phyloP scores from a whole-genome alignment of 2,888 invertebrate genomes.

The Gandaritis pyraliata region DNA sequence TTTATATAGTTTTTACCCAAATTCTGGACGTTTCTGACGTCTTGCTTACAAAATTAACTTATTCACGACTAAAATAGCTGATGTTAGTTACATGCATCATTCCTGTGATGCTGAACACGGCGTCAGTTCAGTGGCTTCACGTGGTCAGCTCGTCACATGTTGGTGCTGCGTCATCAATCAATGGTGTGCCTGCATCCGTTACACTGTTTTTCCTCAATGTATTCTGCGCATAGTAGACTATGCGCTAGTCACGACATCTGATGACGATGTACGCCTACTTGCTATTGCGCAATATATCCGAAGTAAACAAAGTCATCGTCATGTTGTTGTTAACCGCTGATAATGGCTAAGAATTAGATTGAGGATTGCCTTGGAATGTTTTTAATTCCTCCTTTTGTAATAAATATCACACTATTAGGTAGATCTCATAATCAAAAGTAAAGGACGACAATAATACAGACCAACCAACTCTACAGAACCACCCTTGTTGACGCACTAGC shows the following conservation, averaged over 20 bases:
- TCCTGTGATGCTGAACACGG: not conserved
- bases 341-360: conserved; percentile 8
- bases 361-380: conserved; percentile 15
- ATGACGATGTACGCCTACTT: conserved; percentile 19
- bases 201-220: conserved; percentile 10
- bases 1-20: too few relatives aligned
- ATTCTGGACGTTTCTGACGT: conserved; percentile 1
- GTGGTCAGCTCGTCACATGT: conserved; percentile 3
- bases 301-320: conserved; percentile 25
- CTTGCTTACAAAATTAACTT: not conserved
- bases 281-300: conserved; percentile 30
- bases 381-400: not conserved
- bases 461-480: too few relatives aligned
- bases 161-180: conserved; percentile 4
- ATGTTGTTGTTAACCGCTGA: conserved; percentile 19
- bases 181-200: not conserved
- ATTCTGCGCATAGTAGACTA: not conserved
- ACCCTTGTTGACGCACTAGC: too few relatives aligned
- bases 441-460: too few relatives aligned
- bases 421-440: too few relatives aligned
- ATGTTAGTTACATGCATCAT: conserved; percentile 1
- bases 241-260: conserved; percentile 20
- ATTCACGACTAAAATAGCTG: not conserved
- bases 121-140: not conserved
- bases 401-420: too few relatives aligned